Conservation (phyloP, 2,797 vertebrate species). For the Tauraco hartlaubi region DNA sequence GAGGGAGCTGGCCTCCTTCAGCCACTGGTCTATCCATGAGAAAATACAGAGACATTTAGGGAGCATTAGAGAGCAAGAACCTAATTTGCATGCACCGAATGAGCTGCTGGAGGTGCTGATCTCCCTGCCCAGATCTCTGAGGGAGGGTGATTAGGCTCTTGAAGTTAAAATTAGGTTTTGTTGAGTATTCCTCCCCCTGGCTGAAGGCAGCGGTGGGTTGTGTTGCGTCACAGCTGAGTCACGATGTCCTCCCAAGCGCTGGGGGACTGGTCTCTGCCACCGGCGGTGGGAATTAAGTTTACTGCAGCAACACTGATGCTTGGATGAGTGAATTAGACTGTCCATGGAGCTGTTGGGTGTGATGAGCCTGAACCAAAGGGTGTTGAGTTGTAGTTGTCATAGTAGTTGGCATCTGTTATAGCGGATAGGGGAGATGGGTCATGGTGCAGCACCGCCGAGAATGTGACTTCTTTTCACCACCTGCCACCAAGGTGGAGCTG, state of each 20-base stretch:
- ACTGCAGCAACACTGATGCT: neutral
- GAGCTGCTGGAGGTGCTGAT: conserved; percentile 23
- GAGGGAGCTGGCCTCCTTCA: neutral
- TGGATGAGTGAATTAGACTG: neutral
- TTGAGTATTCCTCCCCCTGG: conserved; percentile 29
- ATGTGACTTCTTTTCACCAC: neutral
- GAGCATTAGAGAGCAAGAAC: neutral
- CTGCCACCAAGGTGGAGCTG: neutral
- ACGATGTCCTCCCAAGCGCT: neutral
- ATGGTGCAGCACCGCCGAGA: neutral
- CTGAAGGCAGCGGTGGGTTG: neutral
- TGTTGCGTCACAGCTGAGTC: neutral
- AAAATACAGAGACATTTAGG: neutral
- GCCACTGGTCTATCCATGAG: rapidly evolving
- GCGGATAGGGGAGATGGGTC: neutral
- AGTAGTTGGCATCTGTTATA: neutral
- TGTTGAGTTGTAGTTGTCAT: too few relatives aligned
- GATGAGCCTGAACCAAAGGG: neutral
- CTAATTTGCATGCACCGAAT: neutral
- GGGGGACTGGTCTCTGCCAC: neutral
- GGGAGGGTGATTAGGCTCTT: conserved; percentile 28
- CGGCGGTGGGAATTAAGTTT: neutral
- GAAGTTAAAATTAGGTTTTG: conserved; percentile 48
- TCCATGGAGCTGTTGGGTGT: neutral
- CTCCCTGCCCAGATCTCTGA: conserved; percentile 42